A percentile compares a stretch with the other conserved stretches of the same genome.
Evolutionary conservation across 2,797 vertebrate species (phyloP).

Genomic region (Phrynocephalus vlangalii): DNA sequence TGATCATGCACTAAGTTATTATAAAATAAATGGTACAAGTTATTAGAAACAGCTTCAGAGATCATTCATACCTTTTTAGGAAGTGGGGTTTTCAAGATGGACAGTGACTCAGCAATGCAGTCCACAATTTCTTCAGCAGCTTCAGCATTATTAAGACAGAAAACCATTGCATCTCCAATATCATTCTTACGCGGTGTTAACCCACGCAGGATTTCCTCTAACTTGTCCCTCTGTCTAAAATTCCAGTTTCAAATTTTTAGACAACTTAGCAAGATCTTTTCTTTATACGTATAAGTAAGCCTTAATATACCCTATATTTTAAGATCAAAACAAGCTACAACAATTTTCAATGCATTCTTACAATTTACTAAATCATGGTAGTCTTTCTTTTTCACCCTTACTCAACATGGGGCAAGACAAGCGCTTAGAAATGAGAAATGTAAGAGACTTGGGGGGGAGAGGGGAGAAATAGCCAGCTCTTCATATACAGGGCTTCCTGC

Average conservation of each 20-base stretch:
- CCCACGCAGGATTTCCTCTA: slow-evolving; percentile 94
- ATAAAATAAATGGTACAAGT: background rate
- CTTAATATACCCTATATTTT: fast-evolving
- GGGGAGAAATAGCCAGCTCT: background rate
- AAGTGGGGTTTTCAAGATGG: slow-evolving; percentile 97
- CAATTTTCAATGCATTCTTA: background rate
- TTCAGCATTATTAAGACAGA: slow-evolving; percentile 94
- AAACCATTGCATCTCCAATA: slow-evolving; percentile 96
- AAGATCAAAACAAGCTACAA: slow-evolving; percentile 14
- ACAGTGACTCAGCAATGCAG: slow-evolving; percentile 94
- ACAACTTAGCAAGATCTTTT: slow-evolving; percentile 1
- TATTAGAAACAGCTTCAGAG: background rate
- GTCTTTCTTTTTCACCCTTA: background rate
- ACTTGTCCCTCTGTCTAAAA: slow-evolving; percentile 94
- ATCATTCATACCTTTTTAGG: slow-evolving; percentile 90
- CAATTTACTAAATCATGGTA: background rate
- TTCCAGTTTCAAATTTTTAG: slow-evolving; percentile 38
- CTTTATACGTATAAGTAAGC: background rate
- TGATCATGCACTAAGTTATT: background rate
- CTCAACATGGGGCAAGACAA: background rate
- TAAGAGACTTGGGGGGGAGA: background rate
- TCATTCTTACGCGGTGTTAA: slow-evolving; percentile 94
- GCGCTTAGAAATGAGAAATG: slow-evolving; percentile 12
- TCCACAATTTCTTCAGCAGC: slow-evolving; percentile 99
- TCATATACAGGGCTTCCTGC: background rate